Evolutionary conservation across 2,888 invertebrate species (phyloP).

Genomic region (Drosophila anomelani): DNA sequence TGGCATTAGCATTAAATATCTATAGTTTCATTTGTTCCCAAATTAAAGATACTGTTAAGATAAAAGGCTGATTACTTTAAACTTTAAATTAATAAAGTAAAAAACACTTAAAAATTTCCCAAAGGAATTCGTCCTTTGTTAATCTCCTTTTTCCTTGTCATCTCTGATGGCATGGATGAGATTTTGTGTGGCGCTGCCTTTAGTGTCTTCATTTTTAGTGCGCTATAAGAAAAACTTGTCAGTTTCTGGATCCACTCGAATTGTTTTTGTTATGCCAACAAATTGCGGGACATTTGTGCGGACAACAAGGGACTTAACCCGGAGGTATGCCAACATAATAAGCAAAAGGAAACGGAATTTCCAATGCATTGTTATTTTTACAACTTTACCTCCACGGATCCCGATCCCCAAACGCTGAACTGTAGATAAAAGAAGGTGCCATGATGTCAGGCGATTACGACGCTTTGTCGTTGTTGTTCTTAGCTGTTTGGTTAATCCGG

Average conservation of each 20-base stretch:
- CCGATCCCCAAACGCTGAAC: conserved; percentile 6
- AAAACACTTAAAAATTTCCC: no score
- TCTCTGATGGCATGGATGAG: conserved; percentile 4
- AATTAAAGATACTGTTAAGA: no score
- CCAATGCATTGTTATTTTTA: conserved; percentile 43
- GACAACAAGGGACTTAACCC: conserved; percentile 38
- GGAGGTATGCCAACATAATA: conserved; percentile 42
- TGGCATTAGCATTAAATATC: no score
- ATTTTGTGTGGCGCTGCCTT: conserved; percentile 47
- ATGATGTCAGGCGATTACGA: conserved; percentile 25
- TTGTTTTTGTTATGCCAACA: conserved; percentile 50
- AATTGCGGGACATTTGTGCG: conserved; percentile 50
- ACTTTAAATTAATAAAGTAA: no score
- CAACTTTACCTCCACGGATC: not conserved
- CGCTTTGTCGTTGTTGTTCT: not conserved
- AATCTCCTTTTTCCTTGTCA: not conserved
- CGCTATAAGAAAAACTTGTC: conserved; percentile 49
- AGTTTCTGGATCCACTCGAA: conserved; percentile 45
- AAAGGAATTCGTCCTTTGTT: no score
- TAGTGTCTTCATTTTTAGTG: conserved; percentile 72
- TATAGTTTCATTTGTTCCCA: no score
- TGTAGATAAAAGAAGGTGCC: conserved; percentile 14
- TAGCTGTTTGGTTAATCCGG: not conserved
- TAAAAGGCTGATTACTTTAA: no score
- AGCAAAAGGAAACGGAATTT: conserved; percentile 32